Evolutionary conservation across 2,797 vertebrate genomes (phyloP), one percentile per base, ranked within the genome.

Genomic region (Rhynchonycteris naso): DNA sequence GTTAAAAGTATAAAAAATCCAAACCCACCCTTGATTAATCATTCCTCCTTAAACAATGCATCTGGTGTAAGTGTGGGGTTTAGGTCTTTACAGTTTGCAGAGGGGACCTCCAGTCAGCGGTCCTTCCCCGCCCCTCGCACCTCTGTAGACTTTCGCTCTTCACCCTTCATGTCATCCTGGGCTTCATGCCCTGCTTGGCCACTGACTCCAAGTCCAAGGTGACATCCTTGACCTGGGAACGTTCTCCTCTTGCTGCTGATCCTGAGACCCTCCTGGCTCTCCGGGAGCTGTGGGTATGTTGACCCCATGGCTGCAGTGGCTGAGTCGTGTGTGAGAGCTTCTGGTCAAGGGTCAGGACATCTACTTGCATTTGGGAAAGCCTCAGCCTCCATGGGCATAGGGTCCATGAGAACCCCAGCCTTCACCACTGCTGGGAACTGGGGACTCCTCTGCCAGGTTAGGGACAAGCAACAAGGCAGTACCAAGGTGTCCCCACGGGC

Each of bases 121-220:
- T n/a, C 43, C 22, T 38, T 47, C 5, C 15, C 24, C 15, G 50
- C 38, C 30, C 26, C 21, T 33, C 50, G n/a, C 35, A 0, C 3
- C 35, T 8, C 15, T n/a, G n/a, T 8, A 22, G 9, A 43, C 8
- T 28, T 90, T 61, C 38, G 72, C 26, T 22, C 24, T 7, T 50
- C 33, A 16, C 28, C 38, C 15, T n/a, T 24, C 0, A 0, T 65
- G 28, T 81, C 22, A 9, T 2, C 6, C 24, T 3, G 26, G 30
- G 12, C 8, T 50, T 52, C 52, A 21, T 7, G 5, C 21, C 15
- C 50, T 9, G 22, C 19, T 30, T 0, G 0, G 0, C 0, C 4
- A 13, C 6, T 18, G 14, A 76, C 28, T 12, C 30, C 14, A 69
- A 86, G 30, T 8, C 59, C 26, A 9, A 24, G 50, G 90, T 69